Conservation (phyloP, 2,113 vertebrate genomes). For the Heterotis niloticus region DNA sequence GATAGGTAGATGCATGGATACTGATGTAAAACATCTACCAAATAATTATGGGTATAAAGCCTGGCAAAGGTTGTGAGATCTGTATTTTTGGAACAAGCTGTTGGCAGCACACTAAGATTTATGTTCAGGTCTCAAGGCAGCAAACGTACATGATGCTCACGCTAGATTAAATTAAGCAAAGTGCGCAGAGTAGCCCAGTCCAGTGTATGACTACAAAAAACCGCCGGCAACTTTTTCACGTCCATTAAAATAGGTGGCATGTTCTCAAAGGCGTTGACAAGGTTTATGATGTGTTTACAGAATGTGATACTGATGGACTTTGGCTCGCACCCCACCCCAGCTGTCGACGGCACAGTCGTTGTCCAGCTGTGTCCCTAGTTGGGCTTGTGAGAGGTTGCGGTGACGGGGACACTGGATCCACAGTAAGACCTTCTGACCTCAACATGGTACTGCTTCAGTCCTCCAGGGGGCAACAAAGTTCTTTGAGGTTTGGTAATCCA, state of each 20-base stretch:
- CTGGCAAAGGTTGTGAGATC: background rate
- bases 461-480: constrained; percentile 34
- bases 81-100: background rate
- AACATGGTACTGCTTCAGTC: background rate
- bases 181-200: background rate
- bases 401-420: constrained; percentile 26
- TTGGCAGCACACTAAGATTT: background rate
- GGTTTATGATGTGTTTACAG: constrained; percentile 54
- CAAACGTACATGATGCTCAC: background rate
- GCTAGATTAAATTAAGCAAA: constrained; percentile 4
- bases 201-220: background rate
- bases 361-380: constrained; percentile 17
- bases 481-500: background rate
- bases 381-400: constrained; percentile 20
- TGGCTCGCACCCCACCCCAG: constrained; percentile 34
- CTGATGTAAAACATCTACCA: no score
- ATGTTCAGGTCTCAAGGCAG: background rate
- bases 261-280: constrained; percentile 42
- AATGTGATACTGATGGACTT: constrained; percentile 45
- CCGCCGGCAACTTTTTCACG: constrained; percentile 17
- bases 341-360: constrained; percentile 36
- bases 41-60: background rate
- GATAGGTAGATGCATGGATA: no score
- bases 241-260: constrained; percentile 32
- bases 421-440: constrained; percentile 5